These are phyloP conservation scores for Diabrotica virgifera DNA, from an alignment of 1,140 invertebrate species.

Conservation along the genomic window DNA sequence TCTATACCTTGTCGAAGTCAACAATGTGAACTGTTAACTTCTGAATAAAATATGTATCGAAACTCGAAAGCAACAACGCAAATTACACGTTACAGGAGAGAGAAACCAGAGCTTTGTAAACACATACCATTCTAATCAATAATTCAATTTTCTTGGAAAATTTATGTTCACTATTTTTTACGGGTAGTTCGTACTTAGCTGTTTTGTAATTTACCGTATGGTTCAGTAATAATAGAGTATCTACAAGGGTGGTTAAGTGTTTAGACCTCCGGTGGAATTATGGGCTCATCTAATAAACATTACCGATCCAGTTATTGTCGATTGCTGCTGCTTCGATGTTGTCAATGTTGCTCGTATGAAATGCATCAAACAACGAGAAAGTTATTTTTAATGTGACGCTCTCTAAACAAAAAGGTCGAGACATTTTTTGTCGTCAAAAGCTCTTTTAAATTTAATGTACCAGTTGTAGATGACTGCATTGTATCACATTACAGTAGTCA, in stretches of 20 bases:
- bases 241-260: slow-evolving; percentile 8
- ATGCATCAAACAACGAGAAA: too few species aligned
- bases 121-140: slow-evolving; percentile 15
- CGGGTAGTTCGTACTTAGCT: slow-evolving; percentile 5
- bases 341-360: too few species aligned
- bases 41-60: slow-evolving; percentile 18
- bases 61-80: slow-evolving; percentile 14
- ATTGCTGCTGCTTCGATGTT: neutral
- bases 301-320: slow-evolving; percentile 5
- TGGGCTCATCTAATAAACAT: slow-evolving; percentile 11
- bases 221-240: slow-evolving; percentile 8
- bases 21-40: slow-evolving; percentile 11
- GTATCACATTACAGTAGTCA: too few species aligned
- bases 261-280: slow-evolving; percentile 11
- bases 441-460: too few species aligned
- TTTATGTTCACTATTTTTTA: slow-evolving; percentile 5
- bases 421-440: too few species aligned
- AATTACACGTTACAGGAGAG: slow-evolving; percentile 18
- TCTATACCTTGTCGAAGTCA: neutral
- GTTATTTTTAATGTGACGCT: too few species aligned
- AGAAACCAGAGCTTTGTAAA: slow-evolving; percentile 19
- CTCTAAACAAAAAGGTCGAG: too few species aligned
- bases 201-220: slow-evolving; percentile 14
- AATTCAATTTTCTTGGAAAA: slow-evolving; percentile 21
- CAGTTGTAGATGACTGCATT: too few species aligned